A percentile compares a stretch with the other conserved stretches of the same genome.
These are phyloP conservation scores for Narcine bancroftii DNA, from an alignment of 2,113 vertebrate species.

Conservation along the genomic window DNA sequence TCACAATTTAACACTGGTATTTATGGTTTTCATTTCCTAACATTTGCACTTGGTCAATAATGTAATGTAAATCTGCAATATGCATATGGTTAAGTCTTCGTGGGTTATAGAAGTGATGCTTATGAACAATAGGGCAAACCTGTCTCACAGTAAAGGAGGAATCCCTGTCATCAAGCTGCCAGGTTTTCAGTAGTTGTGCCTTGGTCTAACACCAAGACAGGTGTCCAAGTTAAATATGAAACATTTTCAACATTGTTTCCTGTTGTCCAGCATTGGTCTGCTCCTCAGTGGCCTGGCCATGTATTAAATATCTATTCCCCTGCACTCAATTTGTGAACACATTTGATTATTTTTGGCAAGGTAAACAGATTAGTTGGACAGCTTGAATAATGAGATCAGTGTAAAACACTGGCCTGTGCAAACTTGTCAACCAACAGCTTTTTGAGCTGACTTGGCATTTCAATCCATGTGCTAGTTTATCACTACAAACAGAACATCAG, in stretches of 20 bases:
- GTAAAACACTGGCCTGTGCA: not conserved
- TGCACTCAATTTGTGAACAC: not conserved
- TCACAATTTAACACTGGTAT: no score
- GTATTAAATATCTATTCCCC: conserved; percentile 4
- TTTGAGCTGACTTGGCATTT: not conserved
- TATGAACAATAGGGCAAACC: not conserved
- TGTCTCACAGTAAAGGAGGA: not conserved
- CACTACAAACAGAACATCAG: not conserved
- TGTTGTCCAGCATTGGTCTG: not conserved
- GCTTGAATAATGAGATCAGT: not conserved
- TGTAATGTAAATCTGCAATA: not conserved
- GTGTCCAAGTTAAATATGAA: not conserved
- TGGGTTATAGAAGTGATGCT: not conserved
- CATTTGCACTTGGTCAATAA: not conserved
- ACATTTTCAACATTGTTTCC: not conserved
- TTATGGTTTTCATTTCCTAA: no score
- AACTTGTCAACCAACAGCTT: not conserved
- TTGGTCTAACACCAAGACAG: not conserved
- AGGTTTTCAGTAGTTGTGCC: not conserved
- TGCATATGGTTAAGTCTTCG: not conserved
- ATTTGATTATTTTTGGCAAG: not conserved
- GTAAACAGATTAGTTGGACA: not conserved
- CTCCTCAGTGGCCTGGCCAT: not conserved
- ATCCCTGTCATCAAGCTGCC: not conserved
- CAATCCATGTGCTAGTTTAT: conserved; percentile 1